These are phyloP conservation scores for Arothron firmamentum DNA, from an alignment of 2,113 vertebrate species.

Conservation along the genomic window DNA sequence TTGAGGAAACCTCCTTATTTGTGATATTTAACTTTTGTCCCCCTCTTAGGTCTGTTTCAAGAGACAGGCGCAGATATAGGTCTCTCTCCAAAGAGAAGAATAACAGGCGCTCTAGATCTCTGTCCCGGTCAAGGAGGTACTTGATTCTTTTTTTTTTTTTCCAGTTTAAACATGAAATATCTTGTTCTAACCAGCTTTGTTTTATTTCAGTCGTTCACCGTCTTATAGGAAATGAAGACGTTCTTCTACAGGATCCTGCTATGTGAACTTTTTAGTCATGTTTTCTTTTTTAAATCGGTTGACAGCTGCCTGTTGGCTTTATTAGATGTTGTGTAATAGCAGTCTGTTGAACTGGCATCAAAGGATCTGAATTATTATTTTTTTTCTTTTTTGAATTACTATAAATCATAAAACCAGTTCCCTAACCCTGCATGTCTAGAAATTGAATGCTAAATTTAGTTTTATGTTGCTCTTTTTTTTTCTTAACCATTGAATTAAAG, in stretches of 20 bases:
- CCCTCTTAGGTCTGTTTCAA: constrained; percentile 85
- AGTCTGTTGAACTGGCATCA: constrained; percentile 78
- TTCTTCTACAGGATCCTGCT: constrained; percentile 39
- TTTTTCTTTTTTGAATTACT: not conserved
- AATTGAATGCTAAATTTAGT: constrained; percentile 33
- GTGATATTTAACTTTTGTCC: not conserved
- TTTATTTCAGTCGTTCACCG: constrained; percentile 83
- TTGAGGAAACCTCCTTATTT: not conserved
- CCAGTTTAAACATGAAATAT: not conserved
- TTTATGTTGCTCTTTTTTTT: constrained; percentile 22
- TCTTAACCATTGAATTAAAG: constrained; percentile 43
- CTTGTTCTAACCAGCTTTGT: constrained; percentile 5
- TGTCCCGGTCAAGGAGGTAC: constrained; percentile 94
- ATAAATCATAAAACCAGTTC: constrained; percentile 18
- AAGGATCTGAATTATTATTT: not conserved
- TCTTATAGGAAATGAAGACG: constrained; percentile 88
- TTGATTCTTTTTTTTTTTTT: not conserved
- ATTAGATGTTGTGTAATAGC: constrained; percentile 53
- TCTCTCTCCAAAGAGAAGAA: constrained; percentile 93
- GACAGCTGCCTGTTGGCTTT: constrained; percentile 23
- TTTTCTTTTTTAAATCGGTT: constrained; percentile 45
- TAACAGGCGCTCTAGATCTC: constrained; percentile 90
- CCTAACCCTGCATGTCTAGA: constrained; percentile 47
- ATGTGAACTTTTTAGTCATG: constrained; percentile 75
- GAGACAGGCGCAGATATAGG: constrained; percentile 90